These are phyloP conservation scores for Melangyna quadrimaculata DNA, from an alignment of 2,888 invertebrate genomes.

Conservation along the genomic window DNA sequence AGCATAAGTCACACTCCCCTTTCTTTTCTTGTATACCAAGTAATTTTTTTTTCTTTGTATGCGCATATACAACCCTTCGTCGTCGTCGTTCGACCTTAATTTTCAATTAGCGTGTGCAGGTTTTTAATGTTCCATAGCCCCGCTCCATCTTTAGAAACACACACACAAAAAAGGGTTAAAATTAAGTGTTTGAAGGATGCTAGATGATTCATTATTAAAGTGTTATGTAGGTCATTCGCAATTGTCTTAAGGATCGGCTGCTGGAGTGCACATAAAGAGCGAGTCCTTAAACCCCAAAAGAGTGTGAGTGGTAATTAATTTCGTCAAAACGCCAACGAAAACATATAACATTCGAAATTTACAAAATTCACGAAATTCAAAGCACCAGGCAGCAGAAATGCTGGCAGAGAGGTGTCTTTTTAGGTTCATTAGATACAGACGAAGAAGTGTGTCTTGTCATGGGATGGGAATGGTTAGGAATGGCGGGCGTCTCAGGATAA, in stretches of 20 bases:
- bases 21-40: conserved; percentile 3
- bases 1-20: conserved; percentile 37
- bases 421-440: conserved; percentile 41
- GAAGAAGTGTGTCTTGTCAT: conserved; percentile 19
- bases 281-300: conserved; percentile 58
- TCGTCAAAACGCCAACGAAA: conserved; percentile 50
- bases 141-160: background rate
- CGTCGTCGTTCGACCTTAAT: conserved; percentile 17
- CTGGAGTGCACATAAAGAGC: background rate
- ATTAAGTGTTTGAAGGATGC: conserved; percentile 42
- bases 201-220: conserved; percentile 63
- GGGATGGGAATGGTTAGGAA: no score
- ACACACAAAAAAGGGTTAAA: conserved; percentile 8
- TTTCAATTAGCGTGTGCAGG: conserved; percentile 64
- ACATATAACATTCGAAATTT: conserved; percentile 22
- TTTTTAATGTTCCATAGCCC: conserved; percentile 17
- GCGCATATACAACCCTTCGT: conserved; percentile 20
- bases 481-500: conserved; percentile 13
- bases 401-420: conserved; percentile 49
- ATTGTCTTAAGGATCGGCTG: conserved; percentile 53
- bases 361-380: conserved; percentile 14
- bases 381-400: background rate
- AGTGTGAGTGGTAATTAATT: conserved; percentile 66
- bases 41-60: conserved; percentile 19
- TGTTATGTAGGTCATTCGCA: conserved; percentile 66